Conservation (phyloP, 2,888 invertebrate species). For the Drosophila pegasa region DNA sequence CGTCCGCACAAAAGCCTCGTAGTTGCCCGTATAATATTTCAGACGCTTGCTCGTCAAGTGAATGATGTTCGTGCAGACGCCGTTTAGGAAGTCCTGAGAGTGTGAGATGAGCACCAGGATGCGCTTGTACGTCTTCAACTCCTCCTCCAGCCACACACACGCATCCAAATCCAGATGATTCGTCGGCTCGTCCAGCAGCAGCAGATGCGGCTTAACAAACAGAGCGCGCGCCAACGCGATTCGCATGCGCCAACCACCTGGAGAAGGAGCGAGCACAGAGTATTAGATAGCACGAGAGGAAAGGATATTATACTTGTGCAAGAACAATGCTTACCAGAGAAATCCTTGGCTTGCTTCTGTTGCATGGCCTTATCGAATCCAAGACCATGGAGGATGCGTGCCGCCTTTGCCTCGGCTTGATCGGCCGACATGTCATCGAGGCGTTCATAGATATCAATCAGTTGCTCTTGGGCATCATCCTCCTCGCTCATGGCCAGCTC, state of each 20-base stretch:
- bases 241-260: slow-evolving; percentile 99
- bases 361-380: slow-evolving; percentile 97
- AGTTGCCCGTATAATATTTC: slow-evolving; percentile 98
- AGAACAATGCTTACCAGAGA: slow-evolving; percentile 86
- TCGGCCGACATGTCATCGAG: slow-evolving; percentile 98
- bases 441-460: slow-evolving; percentile 99
- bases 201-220: slow-evolving; percentile 98
- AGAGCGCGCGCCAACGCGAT: slow-evolving; percentile 98
- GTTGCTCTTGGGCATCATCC: slow-evolving; percentile 96
- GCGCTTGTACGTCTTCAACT: slow-evolving; percentile 97
- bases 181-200: slow-evolving; percentile 98
- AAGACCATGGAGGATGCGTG: slow-evolving; percentile 97
- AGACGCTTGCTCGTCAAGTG: slow-evolving; percentile 97
- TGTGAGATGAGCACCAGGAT: slow-evolving; percentile 99
- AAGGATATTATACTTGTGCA: no score
- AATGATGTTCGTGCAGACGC: slow-evolving; percentile 98
- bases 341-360: slow-evolving; percentile 93
- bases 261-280: neutral
- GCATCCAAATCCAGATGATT: slow-evolving; percentile 99
- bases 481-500: slow-evolving; percentile 93
- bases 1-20: slow-evolving; percentile 98
- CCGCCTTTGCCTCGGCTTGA: slow-evolving; percentile 97
- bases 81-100: slow-evolving; percentile 99
- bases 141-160: slow-evolving; percentile 99
- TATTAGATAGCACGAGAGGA: no score